Percentiles rank a stretch among this genome's conserved stretches.
Conservation (phyloP, 1,140 invertebrate species). For the Conus betulinus region DNA sequence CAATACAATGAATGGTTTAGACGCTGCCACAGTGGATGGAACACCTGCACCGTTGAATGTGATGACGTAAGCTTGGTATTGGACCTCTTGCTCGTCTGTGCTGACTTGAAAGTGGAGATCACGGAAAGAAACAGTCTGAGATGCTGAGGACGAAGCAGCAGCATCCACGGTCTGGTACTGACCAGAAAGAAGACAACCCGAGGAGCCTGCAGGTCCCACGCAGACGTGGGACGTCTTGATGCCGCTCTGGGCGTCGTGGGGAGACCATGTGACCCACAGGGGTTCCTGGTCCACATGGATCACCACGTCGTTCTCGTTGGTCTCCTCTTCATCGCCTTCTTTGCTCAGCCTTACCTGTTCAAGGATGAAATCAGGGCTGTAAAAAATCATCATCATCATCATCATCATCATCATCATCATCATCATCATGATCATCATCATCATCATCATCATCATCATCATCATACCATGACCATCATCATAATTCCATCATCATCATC, state of each 20-base stretch:
- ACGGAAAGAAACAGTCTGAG: neutral
- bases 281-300: constrained; percentile 44
- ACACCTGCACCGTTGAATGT: constrained; percentile 52
- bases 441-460: no score
- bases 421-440: no score
- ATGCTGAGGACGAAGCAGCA: no score
- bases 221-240: constrained; percentile 41
- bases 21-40: constrained; percentile 26
- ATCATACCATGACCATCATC: no score
- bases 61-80: constrained; percentile 38
- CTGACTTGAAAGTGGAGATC: constrained; percentile 16
- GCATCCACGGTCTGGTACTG: neutral
- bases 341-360: constrained; percentile 47
- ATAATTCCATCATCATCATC: no score
- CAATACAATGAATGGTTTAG: constrained; percentile 47
- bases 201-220: constrained; percentile 32
- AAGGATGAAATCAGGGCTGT: no score
- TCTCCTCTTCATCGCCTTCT: constrained; percentile 52
- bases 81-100: neutral
- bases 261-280: constrained; percentile 50
- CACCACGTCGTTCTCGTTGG: constrained; percentile 47
- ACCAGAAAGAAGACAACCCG: neutral
- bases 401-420: no score
- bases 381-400: no score
- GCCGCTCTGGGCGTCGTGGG: constrained; percentile 49